Evolutionary conservation across 2,113 vertebrate genomes (phyloP), one percentile per base, ranked within the genome.

Genomic region (Rhombomys opimus): DNA sequence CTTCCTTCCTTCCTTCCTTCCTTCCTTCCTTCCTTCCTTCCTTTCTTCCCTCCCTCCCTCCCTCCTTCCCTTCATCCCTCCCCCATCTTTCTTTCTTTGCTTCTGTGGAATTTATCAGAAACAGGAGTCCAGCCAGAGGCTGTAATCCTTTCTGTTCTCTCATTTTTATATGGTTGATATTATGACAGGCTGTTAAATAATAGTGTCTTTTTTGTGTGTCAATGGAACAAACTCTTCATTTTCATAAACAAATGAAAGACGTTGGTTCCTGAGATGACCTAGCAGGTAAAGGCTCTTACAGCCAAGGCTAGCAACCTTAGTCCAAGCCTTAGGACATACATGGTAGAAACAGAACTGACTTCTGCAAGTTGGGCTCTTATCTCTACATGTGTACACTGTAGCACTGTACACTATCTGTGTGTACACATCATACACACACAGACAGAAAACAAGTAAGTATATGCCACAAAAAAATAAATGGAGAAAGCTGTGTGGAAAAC

Each of bases 61-160:
- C 46, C 5, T 46, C 46, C 46, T 46, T 46, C 41, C 41, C 4
- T 46, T 46, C 41, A 3, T 46, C 4, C 41, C 4, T 46, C 4
- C 46, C 41, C 41, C 41, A 41, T 41, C 5, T 46, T 46, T 46
- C 5, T 46, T 46, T 46, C 46, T 80, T 85, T 68, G 30, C 11
- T 68, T 94, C 23, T 73, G 59, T 3, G 63, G 75, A 93, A 87
- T 87, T 84, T 95, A 25, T 90, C 89, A 89, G 63, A 87, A 88
- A 89, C 2, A 61, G 18, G 5, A 94, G 88, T 70, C 38, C 12
- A 85, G 25, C 2, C 18, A 52, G 63, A 80, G 35, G 77, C 80
- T 38, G 92, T 80, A 50, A 25, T 78, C 13, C 80, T 72, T 41
- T 61, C 22, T 61, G 57, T 70, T 32, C 10, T 30, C 93, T 93